Evolutionary conservation across 1,140 invertebrate genomes (phyloP).

Genomic region (Zaprionus capensis): DNA sequence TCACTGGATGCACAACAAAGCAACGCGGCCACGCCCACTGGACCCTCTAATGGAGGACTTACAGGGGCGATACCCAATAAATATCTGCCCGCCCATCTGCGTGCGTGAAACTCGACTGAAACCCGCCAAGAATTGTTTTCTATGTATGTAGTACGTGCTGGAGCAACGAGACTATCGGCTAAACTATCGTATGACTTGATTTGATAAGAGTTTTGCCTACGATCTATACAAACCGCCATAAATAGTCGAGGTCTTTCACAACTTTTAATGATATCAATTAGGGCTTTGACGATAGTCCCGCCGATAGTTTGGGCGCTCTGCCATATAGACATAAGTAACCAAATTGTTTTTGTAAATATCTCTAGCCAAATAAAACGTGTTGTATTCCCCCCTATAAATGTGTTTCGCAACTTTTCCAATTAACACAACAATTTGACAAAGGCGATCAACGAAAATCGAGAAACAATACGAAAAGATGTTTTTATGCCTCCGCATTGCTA

Average conservation of each 20-base stretch:
- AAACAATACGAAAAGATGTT: constrained; percentile 23
- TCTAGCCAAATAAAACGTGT: constrained; percentile 47
- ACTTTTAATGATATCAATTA: constrained; percentile 1
- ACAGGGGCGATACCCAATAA: constrained; percentile 44
- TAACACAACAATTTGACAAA: constrained; percentile 57
- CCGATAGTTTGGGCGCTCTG: background rate
- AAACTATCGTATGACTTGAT: background rate
- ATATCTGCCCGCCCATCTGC: constrained; percentile 68
- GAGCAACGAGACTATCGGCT: background rate
- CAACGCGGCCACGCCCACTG: background rate
- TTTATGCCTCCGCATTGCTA: constrained; percentile 53
- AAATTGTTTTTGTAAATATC: constrained; percentile 28
- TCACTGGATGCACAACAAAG: constrained; percentile 58
- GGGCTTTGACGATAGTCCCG: background rate
- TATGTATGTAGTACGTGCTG: background rate
- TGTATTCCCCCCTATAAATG: constrained; percentile 2
- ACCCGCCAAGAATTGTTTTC: background rate
- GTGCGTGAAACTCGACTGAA: constrained; percentile 30
- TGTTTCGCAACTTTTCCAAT: constrained; percentile 40
- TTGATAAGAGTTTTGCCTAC: constrained; percentile 8
- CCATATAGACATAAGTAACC: constrained; percentile 38
- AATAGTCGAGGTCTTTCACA: background rate
- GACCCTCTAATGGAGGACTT: constrained; percentile 7
- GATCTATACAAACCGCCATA: constrained; percentile 1
- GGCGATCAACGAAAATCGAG: constrained; percentile 11